Conservation (phyloP, 2,113 vertebrate species). For the Hippotragus niger region DNA sequence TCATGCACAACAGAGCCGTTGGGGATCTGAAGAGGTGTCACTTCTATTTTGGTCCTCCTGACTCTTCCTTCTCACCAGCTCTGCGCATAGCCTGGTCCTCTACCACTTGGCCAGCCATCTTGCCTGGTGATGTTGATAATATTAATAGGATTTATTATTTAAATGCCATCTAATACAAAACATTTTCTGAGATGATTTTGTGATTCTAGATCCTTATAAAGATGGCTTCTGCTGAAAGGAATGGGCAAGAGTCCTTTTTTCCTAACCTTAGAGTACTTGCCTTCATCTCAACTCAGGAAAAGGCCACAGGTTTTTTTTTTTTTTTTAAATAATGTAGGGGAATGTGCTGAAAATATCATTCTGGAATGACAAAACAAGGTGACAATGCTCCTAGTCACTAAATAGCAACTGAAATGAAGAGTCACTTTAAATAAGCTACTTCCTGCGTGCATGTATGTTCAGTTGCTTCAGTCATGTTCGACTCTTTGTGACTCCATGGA, state of each 20-base stretch:
- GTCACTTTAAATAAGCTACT: not conserved
- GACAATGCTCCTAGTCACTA: not conserved
- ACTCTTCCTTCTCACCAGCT: not conserved
- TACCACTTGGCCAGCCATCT: too few species aligned
- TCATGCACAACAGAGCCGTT: accelerated
- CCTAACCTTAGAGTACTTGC: not conserved
- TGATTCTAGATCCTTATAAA: not conserved
- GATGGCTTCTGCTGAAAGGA: not conserved
- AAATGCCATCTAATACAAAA: not conserved
- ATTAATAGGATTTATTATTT: not conserved
- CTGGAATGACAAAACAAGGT: not conserved
- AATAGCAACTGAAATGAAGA: not conserved
- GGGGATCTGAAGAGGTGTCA: not conserved
- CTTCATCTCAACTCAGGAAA: not conserved
- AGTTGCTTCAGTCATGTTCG: not conserved
- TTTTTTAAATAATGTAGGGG: not conserved
- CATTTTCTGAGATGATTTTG: not conserved
- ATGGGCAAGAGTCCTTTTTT: not conserved
- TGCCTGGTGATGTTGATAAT: not conserved
- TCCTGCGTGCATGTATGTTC: accelerated
- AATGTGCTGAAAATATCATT: not conserved
- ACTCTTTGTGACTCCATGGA: not conserved
- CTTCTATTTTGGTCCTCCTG: not conserved
- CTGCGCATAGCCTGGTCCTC: not conserved
- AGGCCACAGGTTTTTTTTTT: not conserved